A percentile compares a stretch with the other conserved stretches of the same genome.
These are phyloP conservation scores for Leptura quadrifasciata DNA, from an alignment of 2,888 invertebrate species.

Conservation along the genomic window DNA sequence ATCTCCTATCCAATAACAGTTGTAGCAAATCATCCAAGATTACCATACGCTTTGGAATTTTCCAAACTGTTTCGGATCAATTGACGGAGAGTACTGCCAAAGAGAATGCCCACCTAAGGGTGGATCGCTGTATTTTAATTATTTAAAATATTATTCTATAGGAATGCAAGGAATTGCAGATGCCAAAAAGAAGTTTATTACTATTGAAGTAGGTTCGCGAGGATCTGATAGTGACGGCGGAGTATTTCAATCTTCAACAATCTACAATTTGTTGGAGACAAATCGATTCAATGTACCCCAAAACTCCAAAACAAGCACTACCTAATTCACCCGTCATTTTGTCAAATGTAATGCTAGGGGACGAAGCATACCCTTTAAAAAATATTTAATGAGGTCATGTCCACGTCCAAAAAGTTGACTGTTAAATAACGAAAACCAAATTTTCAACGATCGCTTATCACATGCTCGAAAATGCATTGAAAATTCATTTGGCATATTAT, in stretches of 20 bases:
- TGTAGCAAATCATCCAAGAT: slow-evolving; percentile 33
- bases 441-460: slow-evolving; percentile 26
- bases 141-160: slow-evolving; percentile 41
- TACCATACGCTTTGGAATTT: slow-evolving; percentile 43
- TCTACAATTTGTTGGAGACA: slow-evolving; percentile 30
- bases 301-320: slow-evolving; percentile 4
- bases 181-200: slow-evolving; percentile 38
- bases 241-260: slow-evolving; percentile 30
- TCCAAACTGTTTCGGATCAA: slow-evolving; percentile 36
- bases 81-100: slow-evolving; percentile 26
- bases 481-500: no score
- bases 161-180: slow-evolving; percentile 35
- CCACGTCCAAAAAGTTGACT: slow-evolving; percentile 30
- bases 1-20: slow-evolving; percentile 9
- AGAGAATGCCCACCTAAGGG: slow-evolving; percentile 26
- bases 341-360: slow-evolving; percentile 32
- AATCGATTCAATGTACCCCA: slow-evolving; percentile 32
- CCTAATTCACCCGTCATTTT: slow-evolving; percentile 20
- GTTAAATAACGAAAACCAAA: slow-evolving; percentile 11
- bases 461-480: slow-evolving; percentile 33
- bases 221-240: slow-evolving; percentile 36
- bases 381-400: slow-evolving; percentile 39
- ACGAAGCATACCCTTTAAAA: slow-evolving; percentile 28
- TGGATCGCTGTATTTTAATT: slow-evolving; percentile 42
- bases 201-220: slow-evolving; percentile 31